A percentile compares a stretch with the other conserved stretches of the same genome.
Evolutionary conservation across 2,113 vertebrate species (phyloP).

Genomic region (Desmodus rotundus): DNA sequence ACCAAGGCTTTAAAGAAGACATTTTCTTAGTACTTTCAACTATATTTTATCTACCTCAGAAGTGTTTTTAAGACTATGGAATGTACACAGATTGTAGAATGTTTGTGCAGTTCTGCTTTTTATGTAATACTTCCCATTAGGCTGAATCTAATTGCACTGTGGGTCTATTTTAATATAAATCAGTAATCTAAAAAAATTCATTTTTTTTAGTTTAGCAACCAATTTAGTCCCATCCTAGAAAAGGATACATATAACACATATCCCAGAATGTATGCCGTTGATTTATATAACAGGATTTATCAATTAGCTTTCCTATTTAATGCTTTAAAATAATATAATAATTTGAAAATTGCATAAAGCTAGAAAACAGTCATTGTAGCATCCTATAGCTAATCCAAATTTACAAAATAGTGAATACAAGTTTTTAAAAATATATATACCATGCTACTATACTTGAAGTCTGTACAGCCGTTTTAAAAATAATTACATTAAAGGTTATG

Average conservation of each 20-base stretch:
- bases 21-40: slow-evolving; percentile 26
- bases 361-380: neutral
- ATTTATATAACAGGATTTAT: slow-evolving; percentile 31
- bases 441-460: slow-evolving; percentile 30
- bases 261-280: slow-evolving; percentile 15
- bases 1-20: slow-evolving; percentile 10
- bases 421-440: neutral
- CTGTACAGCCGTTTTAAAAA: slow-evolving; percentile 27
- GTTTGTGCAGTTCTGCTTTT: slow-evolving; percentile 56
- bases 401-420: slow-evolving; percentile 37
- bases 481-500: slow-evolving; percentile 38
- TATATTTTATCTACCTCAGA: slow-evolving; percentile 5
- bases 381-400: slow-evolving; percentile 9
- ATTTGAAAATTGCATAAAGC: slow-evolving; percentile 27
- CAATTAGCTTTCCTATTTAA: slow-evolving; percentile 50
- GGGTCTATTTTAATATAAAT: slow-evolving; percentile 38
- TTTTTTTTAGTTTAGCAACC: neutral
- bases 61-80: slow-evolving; percentile 28
- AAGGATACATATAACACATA: slow-evolving; percentile 30
- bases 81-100: neutral
- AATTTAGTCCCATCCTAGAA: slow-evolving; percentile 33
- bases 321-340: slow-evolving; percentile 48
- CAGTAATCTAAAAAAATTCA: neutral
- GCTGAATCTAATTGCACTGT: slow-evolving; percentile 15
- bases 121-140: slow-evolving; percentile 38